Conservation (phyloP, 2,113 vertebrate species). For the Mystacornis crossleyi region DNA sequence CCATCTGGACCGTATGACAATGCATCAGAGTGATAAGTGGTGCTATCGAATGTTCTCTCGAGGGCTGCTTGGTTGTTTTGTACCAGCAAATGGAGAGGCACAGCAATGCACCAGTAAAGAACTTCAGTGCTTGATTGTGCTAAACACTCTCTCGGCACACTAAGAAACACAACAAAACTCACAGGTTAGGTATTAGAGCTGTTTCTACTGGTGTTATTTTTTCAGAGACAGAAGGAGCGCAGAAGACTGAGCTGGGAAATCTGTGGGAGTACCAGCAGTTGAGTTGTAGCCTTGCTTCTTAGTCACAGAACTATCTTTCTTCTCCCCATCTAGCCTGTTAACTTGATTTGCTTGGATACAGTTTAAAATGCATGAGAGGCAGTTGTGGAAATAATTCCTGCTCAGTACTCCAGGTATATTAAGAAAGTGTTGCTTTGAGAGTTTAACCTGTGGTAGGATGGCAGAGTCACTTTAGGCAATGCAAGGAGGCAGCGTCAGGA, state of each 20-base stretch:
- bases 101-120: neutral
- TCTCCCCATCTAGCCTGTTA: neutral
- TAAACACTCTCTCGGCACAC: neutral
- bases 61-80: neutral
- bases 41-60: neutral
- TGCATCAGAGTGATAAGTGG: neutral
- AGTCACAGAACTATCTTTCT: neutral
- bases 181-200: neutral
- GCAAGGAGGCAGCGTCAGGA: neutral
- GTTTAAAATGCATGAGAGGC: neutral
- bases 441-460: neutral
- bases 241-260: neutral
- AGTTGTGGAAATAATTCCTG: neutral
- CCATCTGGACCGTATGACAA: conserved; percentile 30
- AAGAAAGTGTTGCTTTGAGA: neutral
- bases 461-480: neutral
- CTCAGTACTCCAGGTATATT: neutral
- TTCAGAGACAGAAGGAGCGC: neutral
- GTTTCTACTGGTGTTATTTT: neutral
- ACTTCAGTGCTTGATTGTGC: neutral
- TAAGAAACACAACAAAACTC: neutral
- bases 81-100: neutral
- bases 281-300: neutral
- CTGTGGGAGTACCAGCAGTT: conserved; percentile 23
- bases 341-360: neutral